A percentile compares a stretch with the other conserved stretches of the same genome.
Evolutionary conservation across 1,140 invertebrate genomes (phyloP).

Genomic region (Gerris buenoi): DNA sequence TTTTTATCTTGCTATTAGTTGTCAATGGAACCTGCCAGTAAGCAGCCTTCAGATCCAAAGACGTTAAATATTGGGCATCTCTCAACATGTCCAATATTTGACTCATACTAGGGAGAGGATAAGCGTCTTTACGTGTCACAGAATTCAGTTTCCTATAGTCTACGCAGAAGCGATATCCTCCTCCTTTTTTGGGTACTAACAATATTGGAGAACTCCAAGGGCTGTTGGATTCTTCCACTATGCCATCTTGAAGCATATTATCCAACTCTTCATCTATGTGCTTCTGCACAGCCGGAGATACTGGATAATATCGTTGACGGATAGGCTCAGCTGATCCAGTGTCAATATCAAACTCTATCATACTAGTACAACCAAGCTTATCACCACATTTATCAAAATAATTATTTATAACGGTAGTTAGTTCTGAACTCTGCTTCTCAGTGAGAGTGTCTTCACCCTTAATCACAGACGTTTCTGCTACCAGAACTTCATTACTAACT

Average conservation of each 20-base stretch:
- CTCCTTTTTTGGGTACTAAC: slow-evolving; percentile 36
- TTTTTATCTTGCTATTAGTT: too few species aligned
- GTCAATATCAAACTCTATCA: background rate
- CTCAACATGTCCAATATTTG: too few species aligned
- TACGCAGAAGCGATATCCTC: slow-evolving; percentile 31
- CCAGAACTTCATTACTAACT: too few species aligned
- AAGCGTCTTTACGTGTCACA: background rate
- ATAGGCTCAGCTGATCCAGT: background rate
- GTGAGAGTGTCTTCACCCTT: background rate
- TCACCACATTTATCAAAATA: background rate
- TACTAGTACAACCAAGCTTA: background rate
- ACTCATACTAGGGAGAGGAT: too few species aligned
- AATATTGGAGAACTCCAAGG: slow-evolving; percentile 34
- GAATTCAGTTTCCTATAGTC: slow-evolving; percentile 23
- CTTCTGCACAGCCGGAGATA: slow-evolving; percentile 4
- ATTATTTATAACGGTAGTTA: background rate
- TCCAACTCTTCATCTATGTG: slow-evolving; percentile 18
- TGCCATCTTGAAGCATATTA: slow-evolving; percentile 23
- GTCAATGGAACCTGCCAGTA: too few species aligned
- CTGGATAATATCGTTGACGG: slow-evolving; percentile 15
- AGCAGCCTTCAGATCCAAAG: too few species aligned
- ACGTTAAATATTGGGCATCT: too few species aligned
- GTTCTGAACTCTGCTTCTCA: background rate
- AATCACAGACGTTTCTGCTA: background rate
- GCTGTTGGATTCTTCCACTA: slow-evolving; percentile 30